Conservation (phyloP, 2,113 vertebrate species). For the Sinosuthora webbiana region DNA sequence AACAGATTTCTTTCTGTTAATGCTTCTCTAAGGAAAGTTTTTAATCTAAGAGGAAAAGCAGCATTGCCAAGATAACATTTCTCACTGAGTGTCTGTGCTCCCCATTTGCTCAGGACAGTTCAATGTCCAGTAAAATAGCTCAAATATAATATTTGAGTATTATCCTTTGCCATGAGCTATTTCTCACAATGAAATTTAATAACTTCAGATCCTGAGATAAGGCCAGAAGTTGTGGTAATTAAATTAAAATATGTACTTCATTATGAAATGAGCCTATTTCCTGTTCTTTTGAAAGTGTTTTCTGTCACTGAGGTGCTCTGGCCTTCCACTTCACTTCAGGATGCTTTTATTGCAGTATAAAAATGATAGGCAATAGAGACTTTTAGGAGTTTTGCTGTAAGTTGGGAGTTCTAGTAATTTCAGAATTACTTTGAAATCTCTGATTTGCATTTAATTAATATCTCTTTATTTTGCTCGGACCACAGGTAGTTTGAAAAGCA, state of each 20-base stretch:
- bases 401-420: background rate
- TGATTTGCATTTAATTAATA: background rate
- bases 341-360: background rate
- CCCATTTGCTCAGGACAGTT: background rate
- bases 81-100: background rate
- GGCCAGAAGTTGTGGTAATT: background rate
- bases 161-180: background rate
- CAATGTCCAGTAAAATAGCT: background rate
- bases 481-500: background rate
- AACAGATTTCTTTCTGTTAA: background rate
- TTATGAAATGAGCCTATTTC: background rate
- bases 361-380: background rate
- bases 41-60: background rate
- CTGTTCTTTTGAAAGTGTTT: background rate
- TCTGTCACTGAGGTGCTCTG: background rate
- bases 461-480: background rate
- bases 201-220: background rate
- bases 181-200: background rate
- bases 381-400: background rate
- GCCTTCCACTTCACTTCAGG: background rate
- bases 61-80: background rate
- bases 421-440: background rate
- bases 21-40: background rate
- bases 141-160: background rate
- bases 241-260: background rate